phyloP scores from a whole-genome alignment of 2,113 vertebrate species.

The Phrynocephalus versicolor region DNA sequence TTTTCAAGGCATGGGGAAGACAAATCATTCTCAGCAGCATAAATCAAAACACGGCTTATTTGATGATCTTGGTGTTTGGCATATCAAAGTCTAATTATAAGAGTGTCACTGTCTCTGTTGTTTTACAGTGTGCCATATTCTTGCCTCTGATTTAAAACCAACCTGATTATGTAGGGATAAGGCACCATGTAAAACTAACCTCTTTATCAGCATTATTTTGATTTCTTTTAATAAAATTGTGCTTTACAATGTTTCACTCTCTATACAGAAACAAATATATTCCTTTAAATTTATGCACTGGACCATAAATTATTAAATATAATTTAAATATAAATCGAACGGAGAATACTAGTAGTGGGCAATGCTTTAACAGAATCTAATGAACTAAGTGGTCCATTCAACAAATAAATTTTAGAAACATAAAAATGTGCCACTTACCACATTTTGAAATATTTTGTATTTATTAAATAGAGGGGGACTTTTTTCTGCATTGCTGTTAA shows the following conservation, averaged over 20 bases:
- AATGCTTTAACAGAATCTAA: slow-evolving; percentile 37
- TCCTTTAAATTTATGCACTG: slow-evolving; percentile 33
- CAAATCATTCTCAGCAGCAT: background rate
- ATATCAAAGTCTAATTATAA: slow-evolving; percentile 2
- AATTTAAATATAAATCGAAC: slow-evolving; percentile 16
- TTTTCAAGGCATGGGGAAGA: background rate
- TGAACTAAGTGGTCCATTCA: slow-evolving; percentile 45
- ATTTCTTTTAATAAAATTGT: slow-evolving; percentile 13
- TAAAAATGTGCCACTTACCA: background rate
- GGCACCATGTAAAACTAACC: background rate
- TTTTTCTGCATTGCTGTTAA: slow-evolving; percentile 58
- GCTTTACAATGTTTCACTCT: slow-evolving; percentile 35
- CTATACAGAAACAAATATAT: slow-evolving; percentile 45
- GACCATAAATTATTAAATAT: slow-evolving; percentile 56
- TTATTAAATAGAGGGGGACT: slow-evolving; percentile 28
- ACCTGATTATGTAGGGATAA: slow-evolving; percentile 18
- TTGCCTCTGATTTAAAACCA: slow-evolving; percentile 27
- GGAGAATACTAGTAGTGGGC: slow-evolving; percentile 30
- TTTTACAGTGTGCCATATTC: slow-evolving; percentile 26
- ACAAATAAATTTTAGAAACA: slow-evolving; percentile 49
- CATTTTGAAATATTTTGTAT: slow-evolving; percentile 55
- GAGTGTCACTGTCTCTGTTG: slow-evolving; percentile 33
- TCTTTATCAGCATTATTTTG: slow-evolving; percentile 12
- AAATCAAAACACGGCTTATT: background rate
- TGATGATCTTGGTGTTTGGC: background rate